phyloP scores from a whole-genome alignment of 2,888 invertebrate species.

The Phengaris alcon region DNA sequence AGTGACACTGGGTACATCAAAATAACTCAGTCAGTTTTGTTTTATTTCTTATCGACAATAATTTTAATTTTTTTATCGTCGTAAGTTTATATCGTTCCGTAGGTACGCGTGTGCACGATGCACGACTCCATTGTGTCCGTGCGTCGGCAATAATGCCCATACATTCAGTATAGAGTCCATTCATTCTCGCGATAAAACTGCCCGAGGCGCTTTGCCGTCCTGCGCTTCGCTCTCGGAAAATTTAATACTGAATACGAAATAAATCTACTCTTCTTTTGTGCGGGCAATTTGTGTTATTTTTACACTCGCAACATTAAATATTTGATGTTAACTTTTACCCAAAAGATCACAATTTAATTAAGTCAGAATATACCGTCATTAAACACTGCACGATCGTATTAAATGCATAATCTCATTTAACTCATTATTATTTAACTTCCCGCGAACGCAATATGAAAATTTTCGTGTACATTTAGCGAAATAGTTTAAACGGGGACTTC shows the following conservation, averaged over 20 bases:
- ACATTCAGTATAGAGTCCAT: conserved; percentile 72
- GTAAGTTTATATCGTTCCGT: not conserved
- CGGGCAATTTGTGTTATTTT: not conserved
- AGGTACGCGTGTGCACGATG: conserved; percentile 41
- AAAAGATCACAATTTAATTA: not conserved
- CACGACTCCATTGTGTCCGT: conserved; percentile 56
- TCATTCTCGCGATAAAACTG: conserved; percentile 70
- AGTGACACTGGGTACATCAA: no score
- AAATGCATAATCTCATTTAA: not conserved
- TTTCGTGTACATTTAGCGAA: conserved; percentile 25
- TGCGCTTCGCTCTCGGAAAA: conserved; percentile 52
- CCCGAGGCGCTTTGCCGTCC: conserved; percentile 48
- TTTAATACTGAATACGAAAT: conserved; percentile 42
- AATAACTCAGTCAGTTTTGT: no score
- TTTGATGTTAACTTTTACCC: not conserved
- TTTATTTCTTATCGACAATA: not conserved
- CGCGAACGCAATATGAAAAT: no score
- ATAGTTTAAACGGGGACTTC: conserved; percentile 32
- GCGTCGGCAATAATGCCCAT: conserved; percentile 64
- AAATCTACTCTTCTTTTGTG: conserved; percentile 12
- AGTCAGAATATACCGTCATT: not conserved
- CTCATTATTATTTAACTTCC: not conserved
- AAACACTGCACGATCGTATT: no score
- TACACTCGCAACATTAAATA: conserved; percentile 16
- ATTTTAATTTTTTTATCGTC: not conserved